Conservation (phyloP, 30 jellyfish, hydroid and myxozoan genomes). For the Turritopsis rubra region DNA sequence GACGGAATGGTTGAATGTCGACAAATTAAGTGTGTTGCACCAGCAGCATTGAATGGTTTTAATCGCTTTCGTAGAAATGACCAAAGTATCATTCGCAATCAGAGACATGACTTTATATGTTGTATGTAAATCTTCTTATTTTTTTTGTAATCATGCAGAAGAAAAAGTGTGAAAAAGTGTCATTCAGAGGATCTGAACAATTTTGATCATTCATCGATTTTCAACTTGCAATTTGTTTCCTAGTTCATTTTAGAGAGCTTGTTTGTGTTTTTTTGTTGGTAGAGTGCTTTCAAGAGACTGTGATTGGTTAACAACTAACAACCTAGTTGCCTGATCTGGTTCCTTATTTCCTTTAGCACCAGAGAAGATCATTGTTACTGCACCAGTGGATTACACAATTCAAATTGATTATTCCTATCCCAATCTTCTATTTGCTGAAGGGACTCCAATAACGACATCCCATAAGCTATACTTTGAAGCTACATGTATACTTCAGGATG, state of each 20-base stretch:
- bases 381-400: constrained; percentile 42
- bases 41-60: constrained; percentile 16
- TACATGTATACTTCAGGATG: constrained; percentile 11
- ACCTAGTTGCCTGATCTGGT: not conserved
- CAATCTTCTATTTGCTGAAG: constrained; percentile 23
- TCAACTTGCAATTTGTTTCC: no score
- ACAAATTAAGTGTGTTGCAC: not conserved
- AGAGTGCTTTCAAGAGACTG: no score
- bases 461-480: constrained; percentile 24
- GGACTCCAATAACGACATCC: not conserved
- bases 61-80: not conserved
- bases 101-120: constrained; percentile 51
- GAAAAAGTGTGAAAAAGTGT: no score
- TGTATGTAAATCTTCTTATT: constrained; percentile 35
- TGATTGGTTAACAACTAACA: no score
- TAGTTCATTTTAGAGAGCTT: no score
- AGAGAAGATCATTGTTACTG: constrained; percentile 26
- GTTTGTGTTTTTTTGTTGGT: no score
- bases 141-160: no score
- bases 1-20: not conserved
- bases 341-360: constrained; percentile 43
- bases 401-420: constrained; percentile 43
- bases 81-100: not conserved
- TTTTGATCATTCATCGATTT: no score
- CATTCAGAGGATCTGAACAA: no score